These are phyloP conservation scores for Theonella swinhoei DNA, from an alignment of 37 sponge, comb jelly and placozoan genomes.

Conservation along the genomic window DNA sequence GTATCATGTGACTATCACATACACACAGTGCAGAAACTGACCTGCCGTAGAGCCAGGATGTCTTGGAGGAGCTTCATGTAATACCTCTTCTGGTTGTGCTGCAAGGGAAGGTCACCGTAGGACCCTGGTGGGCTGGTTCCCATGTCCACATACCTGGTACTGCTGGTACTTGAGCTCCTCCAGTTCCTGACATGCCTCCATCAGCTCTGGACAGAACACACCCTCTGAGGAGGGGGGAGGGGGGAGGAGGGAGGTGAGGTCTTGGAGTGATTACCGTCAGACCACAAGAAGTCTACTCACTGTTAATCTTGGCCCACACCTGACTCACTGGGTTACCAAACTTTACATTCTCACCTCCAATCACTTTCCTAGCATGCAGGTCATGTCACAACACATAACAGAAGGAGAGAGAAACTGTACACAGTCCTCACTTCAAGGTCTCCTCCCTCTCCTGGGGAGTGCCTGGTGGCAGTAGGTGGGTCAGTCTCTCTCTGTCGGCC, in stretches of 20 bases:
- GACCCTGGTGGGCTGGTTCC: neutral
- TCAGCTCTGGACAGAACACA: slow-evolving; percentile 11
- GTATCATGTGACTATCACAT: neutral
- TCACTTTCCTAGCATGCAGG: slow-evolving; percentile 28
- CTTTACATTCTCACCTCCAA: slow-evolving; percentile 43
- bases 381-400: neutral
- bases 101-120: neutral
- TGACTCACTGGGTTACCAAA: slow-evolving; percentile 74
- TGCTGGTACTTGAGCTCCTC: slow-evolving; percentile 40
- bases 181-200: slow-evolving; percentile 14
- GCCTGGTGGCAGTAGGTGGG: slow-evolving; percentile 21
- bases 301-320: slow-evolving; percentile 37
- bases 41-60: slow-evolving; percentile 23
- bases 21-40: neutral
- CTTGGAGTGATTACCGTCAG: too few species aligned
- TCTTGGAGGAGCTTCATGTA: slow-evolving; percentile 37
- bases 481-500: slow-evolving; percentile 63
- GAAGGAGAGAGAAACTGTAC: neutral
- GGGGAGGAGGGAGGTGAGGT: neutral
- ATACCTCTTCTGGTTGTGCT: slow-evolving; percentile 40
- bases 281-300: slow-evolving; percentile 28
- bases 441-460: slow-evolving; percentile 38
- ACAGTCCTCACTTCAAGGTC: slow-evolving; percentile 2
- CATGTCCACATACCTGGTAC: slow-evolving; percentile 51
- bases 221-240: slow-evolving; percentile 19